phyloP scores from a whole-genome alignment of 2,113 vertebrate species.

The Catharus fuscescens region DNA sequence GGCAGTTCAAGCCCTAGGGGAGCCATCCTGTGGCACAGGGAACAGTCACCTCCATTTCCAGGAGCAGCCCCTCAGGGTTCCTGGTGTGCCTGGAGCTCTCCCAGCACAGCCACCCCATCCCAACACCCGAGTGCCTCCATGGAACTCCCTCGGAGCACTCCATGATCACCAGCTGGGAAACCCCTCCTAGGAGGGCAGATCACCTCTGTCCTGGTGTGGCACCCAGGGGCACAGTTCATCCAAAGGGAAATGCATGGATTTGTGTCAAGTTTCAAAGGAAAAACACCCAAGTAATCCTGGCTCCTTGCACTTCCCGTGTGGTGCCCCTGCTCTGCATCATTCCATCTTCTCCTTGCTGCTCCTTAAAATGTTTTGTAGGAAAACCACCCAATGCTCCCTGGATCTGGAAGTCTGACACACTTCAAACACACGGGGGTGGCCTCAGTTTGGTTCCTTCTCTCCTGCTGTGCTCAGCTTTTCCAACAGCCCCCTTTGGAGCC shows the following conservation, averaged over 20 bases:
- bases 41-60: not conserved
- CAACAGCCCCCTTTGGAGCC: not conserved
- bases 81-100: not conserved
- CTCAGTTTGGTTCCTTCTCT: not conserved
- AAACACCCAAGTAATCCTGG: not conserved
- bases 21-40: not conserved
- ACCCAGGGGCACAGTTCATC: not conserved
- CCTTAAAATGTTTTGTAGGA: not conserved
- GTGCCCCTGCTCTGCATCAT: not conserved
- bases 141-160: not conserved
- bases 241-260: not conserved
- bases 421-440: not conserved
- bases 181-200: not conserved
- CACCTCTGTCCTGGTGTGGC: not conserved
- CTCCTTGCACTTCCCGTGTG: not conserved
- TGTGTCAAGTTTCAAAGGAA: not conserved
- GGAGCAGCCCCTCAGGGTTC: not conserved
- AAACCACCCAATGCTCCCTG: not conserved
- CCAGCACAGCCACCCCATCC: not conserved
- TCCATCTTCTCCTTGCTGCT: not conserved
- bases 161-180: not conserved
- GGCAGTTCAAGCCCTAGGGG: not conserved
- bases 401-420: not conserved
- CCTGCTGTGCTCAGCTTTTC: not conserved
- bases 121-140: accelerated